Conservation (phyloP, 2,113 vertebrate genomes). For the Sturnus vulgaris region DNA sequence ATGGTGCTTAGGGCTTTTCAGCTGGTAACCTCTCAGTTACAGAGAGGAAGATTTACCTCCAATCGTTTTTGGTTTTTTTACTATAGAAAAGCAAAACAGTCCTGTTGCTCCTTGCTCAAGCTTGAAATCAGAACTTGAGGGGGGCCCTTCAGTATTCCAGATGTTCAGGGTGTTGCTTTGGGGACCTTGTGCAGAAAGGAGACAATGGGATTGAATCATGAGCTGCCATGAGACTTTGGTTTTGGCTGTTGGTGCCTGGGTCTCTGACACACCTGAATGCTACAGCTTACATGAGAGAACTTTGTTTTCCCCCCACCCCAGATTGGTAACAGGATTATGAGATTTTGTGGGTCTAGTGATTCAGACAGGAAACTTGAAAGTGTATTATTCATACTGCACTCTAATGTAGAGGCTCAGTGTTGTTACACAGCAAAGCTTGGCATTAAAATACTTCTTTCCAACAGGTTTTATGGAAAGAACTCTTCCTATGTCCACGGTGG, state of each 20-base stretch:
- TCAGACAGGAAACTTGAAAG: background rate
- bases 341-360: background rate
- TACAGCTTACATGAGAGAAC: background rate
- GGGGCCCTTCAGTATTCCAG: background rate
- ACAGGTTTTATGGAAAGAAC: conserved; percentile 97
- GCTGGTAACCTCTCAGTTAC: background rate
- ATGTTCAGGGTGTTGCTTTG: background rate
- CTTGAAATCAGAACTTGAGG: background rate
- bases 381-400: background rate
- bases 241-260: background rate
- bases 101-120: background rate
- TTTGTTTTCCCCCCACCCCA: background rate
- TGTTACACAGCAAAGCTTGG: background rate
- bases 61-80: background rate
- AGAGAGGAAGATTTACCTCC: background rate
- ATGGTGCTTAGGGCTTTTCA: background rate
- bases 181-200: background rate
- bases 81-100: background rate
- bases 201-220: background rate
- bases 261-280: background rate
- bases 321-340: background rate
- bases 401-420: background rate
- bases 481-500: conserved; percentile 97
- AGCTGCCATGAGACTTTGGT: background rate
- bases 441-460: background rate